These are phyloP conservation scores for Neolamprologus tretocephalus DNA, from an alignment of 2,113 vertebrate genomes.

Conservation along the genomic window DNA sequence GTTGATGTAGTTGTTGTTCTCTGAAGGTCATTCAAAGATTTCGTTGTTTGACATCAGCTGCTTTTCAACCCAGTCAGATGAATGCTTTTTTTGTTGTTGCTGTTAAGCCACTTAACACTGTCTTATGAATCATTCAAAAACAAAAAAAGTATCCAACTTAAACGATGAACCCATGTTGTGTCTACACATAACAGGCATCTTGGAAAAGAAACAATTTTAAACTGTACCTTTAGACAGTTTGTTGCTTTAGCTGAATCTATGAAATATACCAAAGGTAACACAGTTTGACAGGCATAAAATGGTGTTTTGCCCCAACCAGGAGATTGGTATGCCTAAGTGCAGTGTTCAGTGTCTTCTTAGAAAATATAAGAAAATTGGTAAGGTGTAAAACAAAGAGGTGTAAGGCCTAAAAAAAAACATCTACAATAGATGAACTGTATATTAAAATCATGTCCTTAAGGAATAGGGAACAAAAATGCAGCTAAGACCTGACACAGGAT, in stretches of 20 bases:
- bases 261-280: neutral
- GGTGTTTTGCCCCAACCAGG: neutral
- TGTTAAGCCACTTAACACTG: neutral
- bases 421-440: neutral
- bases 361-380: neutral
- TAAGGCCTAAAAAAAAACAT: neutral
- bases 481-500: neutral
- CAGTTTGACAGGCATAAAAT: neutral
- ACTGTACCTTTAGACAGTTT: neutral
- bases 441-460: neutral
- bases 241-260: neutral
- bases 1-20: neutral
- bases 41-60: neutral
- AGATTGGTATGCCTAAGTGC: neutral
- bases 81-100: neutral
- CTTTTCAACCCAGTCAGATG: neutral
- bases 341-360: neutral
- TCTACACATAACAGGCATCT: neutral
- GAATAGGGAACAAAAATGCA: neutral
- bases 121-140: neutral
- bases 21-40: neutral
- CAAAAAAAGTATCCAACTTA: neutral
- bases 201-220: neutral
- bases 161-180: neutral
- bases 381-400: neutral